These are phyloP conservation scores for Macrotrachela quadricornifera DNA, from an alignment of 1,140 invertebrate genomes.

Conservation along the genomic window DNA sequence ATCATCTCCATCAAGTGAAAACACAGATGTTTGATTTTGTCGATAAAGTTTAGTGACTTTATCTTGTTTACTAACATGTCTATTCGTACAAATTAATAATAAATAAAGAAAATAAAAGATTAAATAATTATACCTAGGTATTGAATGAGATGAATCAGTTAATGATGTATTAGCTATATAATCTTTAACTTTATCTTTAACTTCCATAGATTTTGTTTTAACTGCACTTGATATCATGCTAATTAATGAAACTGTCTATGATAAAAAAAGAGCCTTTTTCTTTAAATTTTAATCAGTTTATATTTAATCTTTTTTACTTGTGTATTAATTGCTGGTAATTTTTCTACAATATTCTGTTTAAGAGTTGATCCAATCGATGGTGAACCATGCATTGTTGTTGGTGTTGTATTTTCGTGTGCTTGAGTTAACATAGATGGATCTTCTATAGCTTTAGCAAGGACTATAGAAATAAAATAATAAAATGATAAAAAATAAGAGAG, in stretches of 20 bases:
- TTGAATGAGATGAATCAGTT: no score
- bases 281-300: no score
- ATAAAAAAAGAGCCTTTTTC: no score
- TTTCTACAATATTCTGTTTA: no score
- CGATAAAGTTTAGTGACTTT: slow-evolving; percentile 59
- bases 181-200: slow-evolving; percentile 74
- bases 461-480: slow-evolving; percentile 4
- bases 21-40: slow-evolving; percentile 60
- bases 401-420: no score
- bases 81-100: slow-evolving; percentile 15
- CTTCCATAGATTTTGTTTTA: slow-evolving; percentile 67
- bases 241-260: slow-evolving; percentile 14
- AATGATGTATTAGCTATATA: slow-evolving; percentile 40
- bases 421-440: background rate
- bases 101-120: background rate
- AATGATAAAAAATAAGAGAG: no score
- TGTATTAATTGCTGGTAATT: no score
- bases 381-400: no score
- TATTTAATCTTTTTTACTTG: no score
- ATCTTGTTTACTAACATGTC: slow-evolving; percentile 56
- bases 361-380: no score
- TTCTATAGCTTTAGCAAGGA: background rate
- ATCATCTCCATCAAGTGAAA: slow-evolving; percentile 54
- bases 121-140: no score
- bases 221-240: slow-evolving; percentile 38